These are phyloP conservation scores for Heliocidaris tuberculata DNA, from an alignment of 35 echinoderm and acorn worm species.

Conservation along the genomic window DNA sequence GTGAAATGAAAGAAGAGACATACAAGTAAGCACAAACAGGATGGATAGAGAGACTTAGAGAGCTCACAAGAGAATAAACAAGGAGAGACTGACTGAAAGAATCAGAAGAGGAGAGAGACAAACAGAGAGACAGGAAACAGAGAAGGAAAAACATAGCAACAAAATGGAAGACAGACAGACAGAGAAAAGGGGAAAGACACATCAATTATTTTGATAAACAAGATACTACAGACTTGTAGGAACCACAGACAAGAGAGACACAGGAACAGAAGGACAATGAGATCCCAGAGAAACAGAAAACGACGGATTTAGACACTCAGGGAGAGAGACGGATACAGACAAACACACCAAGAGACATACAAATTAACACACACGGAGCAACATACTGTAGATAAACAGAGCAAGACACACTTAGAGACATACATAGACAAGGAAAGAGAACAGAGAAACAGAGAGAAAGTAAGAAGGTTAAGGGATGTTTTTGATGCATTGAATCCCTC, in stretches of 20 bases:
- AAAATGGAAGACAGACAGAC: background rate
- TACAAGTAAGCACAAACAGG: no score
- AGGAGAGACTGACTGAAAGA: no score
- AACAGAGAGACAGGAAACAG: background rate
- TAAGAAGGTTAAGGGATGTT: background rate
- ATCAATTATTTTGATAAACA: no score
- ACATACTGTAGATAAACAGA: background rate
- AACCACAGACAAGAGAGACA: background rate
- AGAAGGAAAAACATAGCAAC: background rate
- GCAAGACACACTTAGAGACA: background rate
- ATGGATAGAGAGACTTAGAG: no score
- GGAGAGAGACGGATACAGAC: background rate
- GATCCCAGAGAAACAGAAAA: background rate
- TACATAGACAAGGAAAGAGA: background rate
- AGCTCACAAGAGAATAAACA: no score
- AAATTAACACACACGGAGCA: no score
- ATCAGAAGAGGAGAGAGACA: background rate
- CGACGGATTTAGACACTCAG: background rate
- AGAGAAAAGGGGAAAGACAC: background rate
- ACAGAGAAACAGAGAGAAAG: background rate
- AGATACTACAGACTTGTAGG: background rate
- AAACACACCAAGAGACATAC: background rate
- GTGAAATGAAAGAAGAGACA: no score
- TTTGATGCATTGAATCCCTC: background rate
- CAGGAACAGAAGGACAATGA: no score